Percentiles rank a stretch among this genome's conserved stretches.
These are phyloP conservation scores for Tauraco erythrolophus DNA, from an alignment of 2,113 vertebrate genomes.

Conservation along the genomic window DNA sequence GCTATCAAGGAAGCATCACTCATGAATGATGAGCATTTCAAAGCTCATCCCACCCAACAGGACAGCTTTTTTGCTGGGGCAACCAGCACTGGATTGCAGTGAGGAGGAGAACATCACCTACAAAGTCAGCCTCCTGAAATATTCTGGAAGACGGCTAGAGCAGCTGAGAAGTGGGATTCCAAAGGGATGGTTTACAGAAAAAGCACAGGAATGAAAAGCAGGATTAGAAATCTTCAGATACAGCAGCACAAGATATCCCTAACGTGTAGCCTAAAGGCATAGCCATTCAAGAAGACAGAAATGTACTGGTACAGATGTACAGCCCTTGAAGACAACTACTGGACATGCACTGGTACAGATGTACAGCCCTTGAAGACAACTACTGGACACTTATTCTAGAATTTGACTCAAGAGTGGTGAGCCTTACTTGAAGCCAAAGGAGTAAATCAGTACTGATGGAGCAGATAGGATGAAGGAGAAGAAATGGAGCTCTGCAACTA, in stretches of 20 bases:
- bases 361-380: background rate
- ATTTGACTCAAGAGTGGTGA: background rate
- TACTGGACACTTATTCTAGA: background rate
- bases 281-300: background rate
- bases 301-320: background rate
- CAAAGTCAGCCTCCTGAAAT: background rate
- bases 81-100: background rate
- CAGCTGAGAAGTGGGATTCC: background rate
- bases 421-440: background rate
- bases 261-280: background rate
- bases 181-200: background rate
- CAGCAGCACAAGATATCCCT: background rate
- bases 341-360: background rate
- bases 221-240: background rate
- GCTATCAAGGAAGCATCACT: background rate
- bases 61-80: background rate
- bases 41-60: background rate
- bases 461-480: background rate
- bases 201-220: background rate
- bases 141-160: accelerated
- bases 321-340: background rate
- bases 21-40: background rate
- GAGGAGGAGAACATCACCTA: background rate
- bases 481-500: background rate
- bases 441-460: background rate